Conservation (phyloP, 2,113 vertebrate genomes). For the Thermophis baileyi region DNA sequence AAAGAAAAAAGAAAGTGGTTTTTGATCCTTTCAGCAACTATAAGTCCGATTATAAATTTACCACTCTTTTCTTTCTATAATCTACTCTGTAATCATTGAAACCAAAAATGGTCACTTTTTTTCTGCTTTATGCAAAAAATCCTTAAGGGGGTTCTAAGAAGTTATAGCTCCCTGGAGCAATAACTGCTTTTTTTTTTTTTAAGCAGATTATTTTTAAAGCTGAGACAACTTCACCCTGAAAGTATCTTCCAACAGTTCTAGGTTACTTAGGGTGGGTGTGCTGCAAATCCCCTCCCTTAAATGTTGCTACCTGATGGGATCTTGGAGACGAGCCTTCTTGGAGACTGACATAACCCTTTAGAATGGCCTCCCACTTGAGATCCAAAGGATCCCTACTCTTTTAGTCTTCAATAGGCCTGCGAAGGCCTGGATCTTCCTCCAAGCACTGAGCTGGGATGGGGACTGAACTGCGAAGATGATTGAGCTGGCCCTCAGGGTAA, state of each 20-base stretch:
- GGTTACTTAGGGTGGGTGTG: background rate
- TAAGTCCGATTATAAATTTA: background rate
- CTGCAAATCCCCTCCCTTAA: no score
- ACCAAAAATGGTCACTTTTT: background rate
- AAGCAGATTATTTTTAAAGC: no score
- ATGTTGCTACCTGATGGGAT: no score
- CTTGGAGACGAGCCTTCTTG: no score
- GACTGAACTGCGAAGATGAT: background rate
- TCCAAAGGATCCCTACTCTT: background rate
- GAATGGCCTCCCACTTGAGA: background rate
- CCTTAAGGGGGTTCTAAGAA: no score
- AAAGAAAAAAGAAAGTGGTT: background rate
- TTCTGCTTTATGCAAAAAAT: background rate
- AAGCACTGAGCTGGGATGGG: background rate
- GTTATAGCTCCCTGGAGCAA: no score
- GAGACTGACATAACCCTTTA: no score
- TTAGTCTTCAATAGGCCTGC: no score
- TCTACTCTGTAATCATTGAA: background rate
- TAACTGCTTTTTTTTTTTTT: no score
- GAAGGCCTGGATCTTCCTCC: background rate
- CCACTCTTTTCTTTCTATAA: background rate
- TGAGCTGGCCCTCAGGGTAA: no score
- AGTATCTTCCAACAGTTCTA: no score
- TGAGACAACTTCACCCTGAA: no score
- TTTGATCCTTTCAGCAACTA: background rate